Conservation (phyloP, 1,140 invertebrate species). For the Macrostomum lignano region DNA sequence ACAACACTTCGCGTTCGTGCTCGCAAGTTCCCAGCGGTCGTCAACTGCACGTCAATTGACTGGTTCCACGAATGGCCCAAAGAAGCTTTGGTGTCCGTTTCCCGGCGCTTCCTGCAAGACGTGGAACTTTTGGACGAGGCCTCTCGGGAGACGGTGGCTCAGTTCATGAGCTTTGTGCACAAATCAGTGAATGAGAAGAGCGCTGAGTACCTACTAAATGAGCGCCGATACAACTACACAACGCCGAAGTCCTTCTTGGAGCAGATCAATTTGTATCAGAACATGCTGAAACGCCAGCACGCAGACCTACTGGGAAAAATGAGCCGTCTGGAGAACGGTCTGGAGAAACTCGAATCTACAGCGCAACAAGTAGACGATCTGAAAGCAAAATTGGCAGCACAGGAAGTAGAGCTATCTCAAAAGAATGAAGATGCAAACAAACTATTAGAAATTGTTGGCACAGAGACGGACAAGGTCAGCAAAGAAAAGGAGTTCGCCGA, state of each 20-base stretch:
- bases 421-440: slow-evolving; percentile 86
- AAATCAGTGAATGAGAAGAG: slow-evolving; percentile 67
- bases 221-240: slow-evolving; percentile 73
- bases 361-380: slow-evolving; percentile 48
- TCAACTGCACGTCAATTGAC: slow-evolving; percentile 72
- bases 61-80: slow-evolving; percentile 93
- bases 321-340: slow-evolving; percentile 56
- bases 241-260: slow-evolving; percentile 84
- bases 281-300: slow-evolving; percentile 50
- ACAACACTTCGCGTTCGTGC: slow-evolving; percentile 58
- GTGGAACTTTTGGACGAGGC: slow-evolving; percentile 32
- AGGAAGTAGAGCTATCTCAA: slow-evolving; percentile 65
- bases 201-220: slow-evolving; percentile 50
- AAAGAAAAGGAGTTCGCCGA: slow-evolving; percentile 63
- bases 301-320: slow-evolving; percentile 52
- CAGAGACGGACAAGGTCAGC: slow-evolving; percentile 66
- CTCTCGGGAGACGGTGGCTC: slow-evolving; percentile 44
- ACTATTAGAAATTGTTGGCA: slow-evolving; percentile 64
- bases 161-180: slow-evolving; percentile 76
- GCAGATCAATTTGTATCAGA: slow-evolving; percentile 65
- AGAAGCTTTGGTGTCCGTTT: slow-evolving; percentile 68
- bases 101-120: slow-evolving; percentile 53
- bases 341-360: slow-evolving; percentile 58
- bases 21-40: slow-evolving; percentile 71
- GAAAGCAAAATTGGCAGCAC: slow-evolving; percentile 62